phyloP scores from a whole-genome alignment of 2,113 vertebrate species.

The Cebidichthys violaceus region DNA sequence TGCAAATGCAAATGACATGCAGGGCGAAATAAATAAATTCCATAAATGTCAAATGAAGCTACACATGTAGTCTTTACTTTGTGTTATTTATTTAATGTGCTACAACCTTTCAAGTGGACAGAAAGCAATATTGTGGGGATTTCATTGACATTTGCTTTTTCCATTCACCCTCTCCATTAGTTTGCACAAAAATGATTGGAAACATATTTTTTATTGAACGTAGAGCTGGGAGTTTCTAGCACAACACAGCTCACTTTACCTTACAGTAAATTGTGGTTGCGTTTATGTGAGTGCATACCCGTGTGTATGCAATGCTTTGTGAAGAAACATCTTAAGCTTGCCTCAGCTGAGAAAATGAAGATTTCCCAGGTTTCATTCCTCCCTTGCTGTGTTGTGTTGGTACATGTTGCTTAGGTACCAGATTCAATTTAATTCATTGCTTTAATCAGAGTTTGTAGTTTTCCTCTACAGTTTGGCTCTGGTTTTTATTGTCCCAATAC shows the following conservation, averaged over 20 bases:
- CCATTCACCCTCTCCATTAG: not conserved
- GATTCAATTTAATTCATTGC: conserved; percentile 44
- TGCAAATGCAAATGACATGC: conserved; percentile 19
- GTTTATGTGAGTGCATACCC: not conserved
- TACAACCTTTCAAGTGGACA: conserved; percentile 16
- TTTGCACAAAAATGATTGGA: conserved; percentile 9
- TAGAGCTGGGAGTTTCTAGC: not conserved
- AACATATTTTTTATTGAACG: not conserved
- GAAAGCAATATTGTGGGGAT: not conserved
- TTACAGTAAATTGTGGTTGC: conserved; percentile 2
- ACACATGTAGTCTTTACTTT: not conserved
- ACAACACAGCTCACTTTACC: conserved; percentile 8
- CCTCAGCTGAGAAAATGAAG: conserved; percentile 27
- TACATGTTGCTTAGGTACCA: conserved; percentile 9
- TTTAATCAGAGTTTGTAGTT: conserved; percentile 54
- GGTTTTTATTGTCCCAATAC: conserved; percentile 25
- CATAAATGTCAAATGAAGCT: conserved; percentile 26
- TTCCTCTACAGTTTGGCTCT: conserved; percentile 12
- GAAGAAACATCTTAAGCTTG: not conserved
- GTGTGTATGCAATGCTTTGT: not conserved
- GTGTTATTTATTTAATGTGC: conserved; percentile 13
- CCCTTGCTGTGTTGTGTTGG: conserved; percentile 6
- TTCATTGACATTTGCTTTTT: conserved; percentile 17
- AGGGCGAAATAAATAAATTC: conserved; percentile 7
- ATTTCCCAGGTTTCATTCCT: conserved; percentile 39